Percentiles rank a stretch among this genome's conserved stretches.
Conservation (phyloP, 2,888 invertebrate genomes). For the Gerris lacustris region DNA sequence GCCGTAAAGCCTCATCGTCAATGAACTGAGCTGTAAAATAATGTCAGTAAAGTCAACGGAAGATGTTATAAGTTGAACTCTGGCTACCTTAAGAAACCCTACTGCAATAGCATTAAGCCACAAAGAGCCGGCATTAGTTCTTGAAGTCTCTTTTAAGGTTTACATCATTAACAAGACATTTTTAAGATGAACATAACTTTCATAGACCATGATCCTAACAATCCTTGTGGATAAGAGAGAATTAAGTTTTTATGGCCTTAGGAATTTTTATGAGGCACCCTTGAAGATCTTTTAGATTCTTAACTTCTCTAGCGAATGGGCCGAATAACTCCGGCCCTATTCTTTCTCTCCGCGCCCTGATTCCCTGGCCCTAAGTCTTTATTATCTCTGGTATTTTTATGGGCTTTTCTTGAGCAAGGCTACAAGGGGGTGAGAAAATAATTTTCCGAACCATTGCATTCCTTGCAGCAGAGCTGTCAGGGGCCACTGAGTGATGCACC, state of each 20-base stretch:
- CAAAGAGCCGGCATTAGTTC: no score
- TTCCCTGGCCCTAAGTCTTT: background rate
- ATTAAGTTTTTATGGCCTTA: background rate
- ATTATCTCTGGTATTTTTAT: slow-evolving; percentile 5
- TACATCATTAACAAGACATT: no score
- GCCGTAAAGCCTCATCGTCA: no score
- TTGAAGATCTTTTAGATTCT: background rate
- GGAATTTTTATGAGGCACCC: background rate
- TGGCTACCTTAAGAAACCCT: no score
- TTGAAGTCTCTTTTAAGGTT: no score
- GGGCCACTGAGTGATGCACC: no score
- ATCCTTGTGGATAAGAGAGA: background rate
- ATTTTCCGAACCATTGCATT: background rate
- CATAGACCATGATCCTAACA: no score
- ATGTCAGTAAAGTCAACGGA: no score
- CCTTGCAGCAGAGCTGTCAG: background rate
- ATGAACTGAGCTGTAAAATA: no score
- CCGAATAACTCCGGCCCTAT: background rate
- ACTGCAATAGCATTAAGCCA: no score
- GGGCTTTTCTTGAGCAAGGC: background rate
- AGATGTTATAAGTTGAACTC: no score
- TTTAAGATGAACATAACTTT: no score
- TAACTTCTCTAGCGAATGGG: background rate
- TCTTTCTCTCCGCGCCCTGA: background rate
- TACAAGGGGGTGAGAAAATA: background rate